A percentile compares a stretch with the other conserved stretches of the same genome.
Conservation (phyloP, 2,888 invertebrate genomes). For the Lepidocyrtoides sp. region DNA sequence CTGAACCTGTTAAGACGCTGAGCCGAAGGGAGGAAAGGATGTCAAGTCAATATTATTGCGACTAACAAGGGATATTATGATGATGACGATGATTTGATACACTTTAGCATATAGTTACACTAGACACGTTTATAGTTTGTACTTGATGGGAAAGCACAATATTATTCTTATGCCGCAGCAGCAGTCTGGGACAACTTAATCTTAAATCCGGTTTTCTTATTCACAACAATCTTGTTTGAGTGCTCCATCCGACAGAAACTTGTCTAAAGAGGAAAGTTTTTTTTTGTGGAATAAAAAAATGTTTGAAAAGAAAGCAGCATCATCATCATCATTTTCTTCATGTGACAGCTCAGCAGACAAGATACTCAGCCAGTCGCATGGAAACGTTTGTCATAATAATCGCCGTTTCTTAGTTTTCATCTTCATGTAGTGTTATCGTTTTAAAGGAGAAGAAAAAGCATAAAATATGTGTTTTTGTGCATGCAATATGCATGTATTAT, state of each 20-base stretch:
- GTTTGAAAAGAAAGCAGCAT: neutral
- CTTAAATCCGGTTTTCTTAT: slow-evolving; percentile 8
- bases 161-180: no score
- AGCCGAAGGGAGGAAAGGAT: slow-evolving; percentile 16
- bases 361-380: neutral
- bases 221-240: slow-evolving; percentile 13
- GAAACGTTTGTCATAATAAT: neutral
- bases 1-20: neutral
- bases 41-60: slow-evolving; percentile 16
- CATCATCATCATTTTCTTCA: neutral
- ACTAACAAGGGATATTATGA: neutral
- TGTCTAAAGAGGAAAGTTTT: slow-evolving; percentile 10
- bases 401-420: neutral
- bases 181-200: slow-evolving; percentile 21
- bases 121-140: neutral
- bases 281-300: neutral
- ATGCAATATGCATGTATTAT: no score
- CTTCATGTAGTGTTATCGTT: no score
- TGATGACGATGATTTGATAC: neutral
- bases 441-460: no score
- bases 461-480: no score
- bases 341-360: neutral
- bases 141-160: neutral
- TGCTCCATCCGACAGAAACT: neutral
- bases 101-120: neutral